Evolutionary conservation across 2,888 invertebrate genomes (phyloP).

Genomic region (Elysia crispata): DNA sequence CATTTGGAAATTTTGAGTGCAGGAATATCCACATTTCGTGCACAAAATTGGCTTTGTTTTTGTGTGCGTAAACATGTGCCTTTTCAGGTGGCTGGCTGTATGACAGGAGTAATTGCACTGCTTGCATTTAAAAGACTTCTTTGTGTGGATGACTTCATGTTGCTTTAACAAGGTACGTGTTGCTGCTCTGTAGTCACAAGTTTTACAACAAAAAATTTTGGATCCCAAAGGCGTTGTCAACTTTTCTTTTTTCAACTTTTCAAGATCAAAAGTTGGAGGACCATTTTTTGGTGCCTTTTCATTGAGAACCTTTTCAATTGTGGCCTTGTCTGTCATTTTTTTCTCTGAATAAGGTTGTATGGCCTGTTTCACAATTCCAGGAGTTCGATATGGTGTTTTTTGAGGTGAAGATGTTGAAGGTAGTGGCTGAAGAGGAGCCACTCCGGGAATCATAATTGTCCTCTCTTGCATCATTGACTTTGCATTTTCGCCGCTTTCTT

Average conservation of each 20-base stretch:
- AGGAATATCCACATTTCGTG: constrained; percentile 41
- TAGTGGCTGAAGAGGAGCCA: neutral
- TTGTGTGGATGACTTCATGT: constrained; percentile 45
- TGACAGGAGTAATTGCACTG: constrained; percentile 42
- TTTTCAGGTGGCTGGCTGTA: constrained; percentile 43
- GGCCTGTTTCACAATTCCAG: neutral
- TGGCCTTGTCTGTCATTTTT: too few relatives aligned
- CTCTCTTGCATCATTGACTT: neutral
- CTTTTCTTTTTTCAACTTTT: constrained; percentile 40
- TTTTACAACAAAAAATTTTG: constrained; percentile 45
- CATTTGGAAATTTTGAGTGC: constrained; percentile 49
- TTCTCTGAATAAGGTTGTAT: too few relatives aligned
- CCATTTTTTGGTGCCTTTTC: neutral
- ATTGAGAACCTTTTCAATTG: too few relatives aligned
- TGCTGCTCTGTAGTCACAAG: constrained; percentile 36
- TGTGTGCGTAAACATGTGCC: constrained; percentile 47
- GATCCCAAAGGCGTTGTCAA: constrained; percentile 34
- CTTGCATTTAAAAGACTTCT: constrained; percentile 43
- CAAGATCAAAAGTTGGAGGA: constrained; percentile 27
- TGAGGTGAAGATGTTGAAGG: neutral
- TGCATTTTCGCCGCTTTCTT: neutral
- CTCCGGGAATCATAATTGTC: neutral
- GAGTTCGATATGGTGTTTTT: neutral
- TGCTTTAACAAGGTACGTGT: constrained; percentile 35
- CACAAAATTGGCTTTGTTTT: constrained; percentile 41